Evolutionary conservation across 2,113 vertebrate species (phyloP).

Genomic region (human): GRCh38 chr18:53043501-53044000

Average conservation of each 20-base stretch:
- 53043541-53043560: not conserved
- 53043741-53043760: not conserved
- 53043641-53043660: not conserved
- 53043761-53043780: not conserved
- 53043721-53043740: not conserved
- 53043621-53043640: not conserved
- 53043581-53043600: not conserved
- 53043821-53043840: not conserved
- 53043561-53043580: not conserved
- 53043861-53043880: not conserved
- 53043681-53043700: not conserved
- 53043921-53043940: not conserved
- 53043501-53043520: not conserved
- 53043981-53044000: not conserved
- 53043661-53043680: not conserved
- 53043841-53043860: rapidly evolving
- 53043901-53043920: too few relatives aligned
- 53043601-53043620: not conserved
- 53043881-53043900: not conserved
- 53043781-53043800: not conserved
- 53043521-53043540: not conserved
- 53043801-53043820: not conserved
- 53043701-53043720: not conserved
- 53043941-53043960: not conserved
- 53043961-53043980: not conserved